phyloP scores from a whole-genome alignment of 2,797 vertebrate genomes.

The Gymnodraco acuticeps region DNA sequence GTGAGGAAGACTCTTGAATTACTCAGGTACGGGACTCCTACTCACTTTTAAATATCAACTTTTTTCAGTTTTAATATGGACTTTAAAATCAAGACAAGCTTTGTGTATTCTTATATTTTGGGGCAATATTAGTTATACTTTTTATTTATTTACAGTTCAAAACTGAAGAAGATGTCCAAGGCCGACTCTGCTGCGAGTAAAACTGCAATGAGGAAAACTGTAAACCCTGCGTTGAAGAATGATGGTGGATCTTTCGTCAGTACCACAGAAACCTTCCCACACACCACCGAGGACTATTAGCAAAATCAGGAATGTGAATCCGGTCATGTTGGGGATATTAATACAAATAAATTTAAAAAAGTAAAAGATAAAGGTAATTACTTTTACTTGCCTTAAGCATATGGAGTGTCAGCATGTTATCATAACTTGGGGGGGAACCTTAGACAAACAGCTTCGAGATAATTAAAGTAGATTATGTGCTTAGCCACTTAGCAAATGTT shows the following conservation, averaged over 20 bases:
- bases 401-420: conserved; percentile 1
- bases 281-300: conserved; percentile 26
- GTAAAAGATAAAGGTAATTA: neutral
- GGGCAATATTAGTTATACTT: neutral
- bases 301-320: neutral
- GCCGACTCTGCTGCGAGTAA: neutral
- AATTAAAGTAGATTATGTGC: neutral
- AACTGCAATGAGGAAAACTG: neutral
- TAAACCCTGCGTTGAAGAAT: neutral
- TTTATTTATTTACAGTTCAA: conserved; percentile 51
- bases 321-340: too few species aligned
- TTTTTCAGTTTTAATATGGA: neutral
- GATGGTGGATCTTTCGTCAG: conserved; percentile 6
- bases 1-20: conserved; percentile 64
- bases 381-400: conserved; percentile 3
- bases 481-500: conserved; percentile 7
- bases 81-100: neutral
- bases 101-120: neutral
- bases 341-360: too few species aligned
- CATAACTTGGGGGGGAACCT: neutral
- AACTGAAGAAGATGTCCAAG: conserved; percentile 69
- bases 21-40: conserved; percentile 73
- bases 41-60: conserved; percentile 6
- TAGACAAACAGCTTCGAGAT: conserved; percentile 10
- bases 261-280: neutral